Evolutionary conservation across 2,113 vertebrate species (phyloP).

Genomic region (Cynoglossus semilaevis): DNA sequence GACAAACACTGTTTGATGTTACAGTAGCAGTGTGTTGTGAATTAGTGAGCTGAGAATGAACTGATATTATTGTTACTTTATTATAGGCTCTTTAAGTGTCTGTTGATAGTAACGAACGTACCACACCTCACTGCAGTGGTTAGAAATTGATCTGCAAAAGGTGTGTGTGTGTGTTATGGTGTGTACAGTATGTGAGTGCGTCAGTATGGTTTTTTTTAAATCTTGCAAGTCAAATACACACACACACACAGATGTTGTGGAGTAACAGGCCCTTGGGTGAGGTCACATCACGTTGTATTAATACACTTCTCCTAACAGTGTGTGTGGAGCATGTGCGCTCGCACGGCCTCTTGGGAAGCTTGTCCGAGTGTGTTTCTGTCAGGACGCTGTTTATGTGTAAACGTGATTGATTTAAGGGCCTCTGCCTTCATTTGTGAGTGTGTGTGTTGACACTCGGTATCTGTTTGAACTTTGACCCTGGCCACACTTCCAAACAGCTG

Average conservation of each 20-base stretch:
- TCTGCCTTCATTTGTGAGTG: conserved; percentile 34
- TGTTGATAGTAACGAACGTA: too few species aligned
- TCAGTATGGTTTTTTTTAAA: too few species aligned
- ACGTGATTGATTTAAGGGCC: conserved; percentile 44
- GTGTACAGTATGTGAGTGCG: too few species aligned
- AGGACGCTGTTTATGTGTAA: conserved; percentile 7
- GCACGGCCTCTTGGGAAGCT: conserved; percentile 38
- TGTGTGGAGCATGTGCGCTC: conserved; percentile 27
- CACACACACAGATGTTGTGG: conserved; percentile 37
- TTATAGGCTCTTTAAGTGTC: too few species aligned
- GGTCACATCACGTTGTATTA: conserved; percentile 64
- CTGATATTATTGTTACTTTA: too few species aligned
- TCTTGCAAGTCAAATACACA: conserved; percentile 6
- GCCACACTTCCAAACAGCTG: conserved; percentile 61
- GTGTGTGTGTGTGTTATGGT: too few species aligned
- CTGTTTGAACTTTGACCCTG: conserved; percentile 65
- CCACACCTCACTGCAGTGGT: too few species aligned
- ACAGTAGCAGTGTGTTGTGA: too few species aligned
- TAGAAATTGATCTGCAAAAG: too few species aligned
- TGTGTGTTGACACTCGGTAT: conserved; percentile 49
- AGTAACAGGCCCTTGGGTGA: conserved; percentile 53
- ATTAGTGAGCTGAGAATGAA: too few species aligned
- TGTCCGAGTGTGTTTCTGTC: conserved; percentile 34
- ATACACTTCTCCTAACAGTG: conserved; percentile 41
- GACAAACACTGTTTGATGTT: too few species aligned